These are phyloP conservation scores for Struthio camelus DNA, from an alignment of 2,113 vertebrate species.

Conservation along the genomic window DNA sequence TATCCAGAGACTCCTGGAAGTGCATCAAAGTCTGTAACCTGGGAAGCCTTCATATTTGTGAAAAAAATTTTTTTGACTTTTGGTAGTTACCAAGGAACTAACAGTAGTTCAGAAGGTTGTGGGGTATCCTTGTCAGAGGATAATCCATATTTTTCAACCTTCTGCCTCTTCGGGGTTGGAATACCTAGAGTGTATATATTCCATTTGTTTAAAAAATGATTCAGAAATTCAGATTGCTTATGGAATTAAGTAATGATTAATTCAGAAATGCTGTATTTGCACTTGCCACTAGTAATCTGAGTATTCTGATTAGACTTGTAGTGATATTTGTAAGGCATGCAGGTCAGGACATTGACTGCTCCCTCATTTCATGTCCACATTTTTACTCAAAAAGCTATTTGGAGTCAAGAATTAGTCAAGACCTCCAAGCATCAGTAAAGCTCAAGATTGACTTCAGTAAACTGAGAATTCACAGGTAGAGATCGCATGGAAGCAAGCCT, in stretches of 20 bases:
- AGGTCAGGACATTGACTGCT: neutral
- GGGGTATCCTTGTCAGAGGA: neutral
- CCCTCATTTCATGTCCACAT: neutral
- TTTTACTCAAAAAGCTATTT: neutral
- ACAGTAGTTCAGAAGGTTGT: neutral
- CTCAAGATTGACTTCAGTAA: neutral
- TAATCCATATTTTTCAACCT: neutral
- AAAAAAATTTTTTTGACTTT: neutral
- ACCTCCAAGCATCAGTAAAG: neutral
- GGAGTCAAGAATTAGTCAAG: neutral
- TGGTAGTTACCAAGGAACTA: neutral
- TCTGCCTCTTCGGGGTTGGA: neutral
- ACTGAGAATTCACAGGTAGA: neutral
- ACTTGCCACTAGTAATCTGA: neutral
- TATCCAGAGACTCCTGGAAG: neutral
- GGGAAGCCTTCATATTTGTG: neutral
- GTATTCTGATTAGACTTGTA: neutral
- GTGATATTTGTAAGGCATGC: neutral
- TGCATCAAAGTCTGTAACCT: neutral
- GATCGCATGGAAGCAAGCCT: neutral
- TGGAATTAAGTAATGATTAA: neutral
- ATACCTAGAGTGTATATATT: neutral
- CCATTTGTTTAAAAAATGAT: neutral
- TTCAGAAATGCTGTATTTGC: neutral
- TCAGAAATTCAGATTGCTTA: neutral